Evolutionary conservation across 1,140 invertebrate genomes (phyloP).

Genomic region (Ericerus pela): DNA sequence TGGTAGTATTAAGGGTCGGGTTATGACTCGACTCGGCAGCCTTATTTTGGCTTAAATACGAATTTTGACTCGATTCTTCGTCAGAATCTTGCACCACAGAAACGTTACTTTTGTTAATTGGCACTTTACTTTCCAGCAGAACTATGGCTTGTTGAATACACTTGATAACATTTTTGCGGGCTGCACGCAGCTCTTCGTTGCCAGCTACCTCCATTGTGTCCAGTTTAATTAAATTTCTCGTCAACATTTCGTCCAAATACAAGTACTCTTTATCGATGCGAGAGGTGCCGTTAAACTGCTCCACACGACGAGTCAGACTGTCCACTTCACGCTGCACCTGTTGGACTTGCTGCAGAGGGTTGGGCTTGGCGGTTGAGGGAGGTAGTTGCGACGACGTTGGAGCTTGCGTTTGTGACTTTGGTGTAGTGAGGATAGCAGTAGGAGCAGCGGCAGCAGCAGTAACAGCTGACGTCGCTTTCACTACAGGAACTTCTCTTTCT

Average conservation of each 20-base stretch:
- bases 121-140: constrained; percentile 53
- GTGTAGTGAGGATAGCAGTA: no score
- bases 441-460: constrained; percentile 16
- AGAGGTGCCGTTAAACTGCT: constrained; percentile 50
- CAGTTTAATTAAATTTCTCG: constrained; percentile 73
- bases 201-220: constrained; percentile 85
- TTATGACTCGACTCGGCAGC: no score
- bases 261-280: constrained; percentile 70
- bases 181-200: constrained; percentile 60
- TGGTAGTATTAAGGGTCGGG: no score
- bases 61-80: background rate
- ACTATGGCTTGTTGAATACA: constrained; percentile 73
- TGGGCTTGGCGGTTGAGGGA: constrained; percentile 39
- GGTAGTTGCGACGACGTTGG: constrained; percentile 25
- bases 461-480: no score
- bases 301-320: constrained; percentile 57
- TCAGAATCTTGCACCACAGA: constrained; percentile 5
- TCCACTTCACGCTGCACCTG: constrained; percentile 64
- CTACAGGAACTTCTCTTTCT: constrained; percentile 27
- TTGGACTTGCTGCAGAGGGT: constrained; percentile 62
- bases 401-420: no score
- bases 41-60: no score
- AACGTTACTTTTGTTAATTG: constrained; percentile 18
- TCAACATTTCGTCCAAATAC: constrained; percentile 88
- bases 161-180: constrained; percentile 72